Percentiles rank a stretch among this genome's conserved stretches.
Evolutionary conservation across 1,140 invertebrate species (phyloP).

Genomic region (Atopsyche davidsoni): DNA sequence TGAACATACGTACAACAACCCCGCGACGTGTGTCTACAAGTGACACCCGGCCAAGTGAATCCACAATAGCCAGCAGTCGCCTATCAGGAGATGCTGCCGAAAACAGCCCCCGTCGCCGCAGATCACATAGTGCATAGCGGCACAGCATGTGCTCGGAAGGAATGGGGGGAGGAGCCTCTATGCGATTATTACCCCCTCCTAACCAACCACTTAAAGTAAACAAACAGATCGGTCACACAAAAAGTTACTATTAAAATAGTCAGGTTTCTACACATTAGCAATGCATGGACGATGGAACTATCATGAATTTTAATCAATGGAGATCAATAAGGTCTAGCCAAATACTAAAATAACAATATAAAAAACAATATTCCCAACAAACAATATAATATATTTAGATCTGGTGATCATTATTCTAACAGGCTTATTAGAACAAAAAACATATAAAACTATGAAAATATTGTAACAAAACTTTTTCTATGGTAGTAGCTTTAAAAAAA

Average conservation of each 20-base stretch:
- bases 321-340: too few species aligned
- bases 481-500: too few species aligned
- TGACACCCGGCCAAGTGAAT: slow-evolving; percentile 80
- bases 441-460: too few species aligned
- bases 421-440: too few species aligned
- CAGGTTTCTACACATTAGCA: too few species aligned
- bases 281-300: too few species aligned
- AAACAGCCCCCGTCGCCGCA: slow-evolving; percentile 63
- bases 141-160: slow-evolving; percentile 61
- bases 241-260: too few species aligned
- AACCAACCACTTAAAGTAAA: slow-evolving; percentile 50
- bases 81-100: slow-evolving; percentile 75
- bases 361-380: too few species aligned
- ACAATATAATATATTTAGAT: too few species aligned
- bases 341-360: too few species aligned
- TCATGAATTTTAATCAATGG: slow-evolving; percentile 4
- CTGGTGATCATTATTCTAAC: too few species aligned
- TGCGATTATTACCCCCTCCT: slow-evolving; percentile 47
- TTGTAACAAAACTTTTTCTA: too few species aligned
- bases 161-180: slow-evolving; percentile 42
- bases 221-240: slow-evolving; percentile 6
- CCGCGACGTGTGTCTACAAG: slow-evolving; percentile 77
- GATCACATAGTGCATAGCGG: slow-evolving; percentile 79
- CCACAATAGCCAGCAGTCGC: slow-evolving; percentile 72
- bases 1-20: slow-evolving; percentile 80